Percentiles rank a stretch among this genome's conserved stretches.
Conservation (phyloP, 2,113 vertebrate genomes). For the Eleginops maclovinus region DNA sequence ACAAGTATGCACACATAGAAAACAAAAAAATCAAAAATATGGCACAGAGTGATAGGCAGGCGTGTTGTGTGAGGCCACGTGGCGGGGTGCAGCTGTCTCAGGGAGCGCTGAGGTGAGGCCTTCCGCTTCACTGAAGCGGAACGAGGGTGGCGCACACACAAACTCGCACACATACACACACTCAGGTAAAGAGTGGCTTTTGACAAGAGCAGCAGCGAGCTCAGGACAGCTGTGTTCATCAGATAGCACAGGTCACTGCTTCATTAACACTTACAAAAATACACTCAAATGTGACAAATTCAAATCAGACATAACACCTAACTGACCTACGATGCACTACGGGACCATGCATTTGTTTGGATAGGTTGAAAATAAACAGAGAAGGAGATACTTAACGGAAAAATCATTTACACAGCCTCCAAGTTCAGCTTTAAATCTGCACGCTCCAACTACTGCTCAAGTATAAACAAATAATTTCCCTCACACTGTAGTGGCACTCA, state of each 20-base stretch:
- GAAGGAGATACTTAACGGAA: neutral
- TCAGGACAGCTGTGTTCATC: constrained; percentile 83
- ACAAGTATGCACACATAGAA: constrained; percentile 65
- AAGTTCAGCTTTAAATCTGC: constrained; percentile 17
- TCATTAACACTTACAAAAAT: constrained; percentile 82
- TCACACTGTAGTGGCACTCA: constrained; percentile 23
- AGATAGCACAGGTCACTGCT: constrained; percentile 84
- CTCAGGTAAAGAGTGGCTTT: constrained; percentile 77
- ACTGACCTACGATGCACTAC: neutral
- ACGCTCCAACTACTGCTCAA: constrained; percentile 42
- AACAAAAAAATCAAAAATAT: constrained; percentile 62
- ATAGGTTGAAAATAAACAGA: neutral
- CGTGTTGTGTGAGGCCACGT: constrained; percentile 80
- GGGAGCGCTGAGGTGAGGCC: constrained; percentile 85
- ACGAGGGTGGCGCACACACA: constrained; percentile 70
- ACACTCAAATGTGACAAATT: constrained; percentile 69
- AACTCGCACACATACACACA: constrained; percentile 38
- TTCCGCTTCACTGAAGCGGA: constrained; percentile 84
- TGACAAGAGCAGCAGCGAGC: constrained; percentile 73
- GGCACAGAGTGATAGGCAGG: constrained; percentile 76
- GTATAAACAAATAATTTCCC: constrained; percentile 71
- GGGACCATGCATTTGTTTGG: neutral
- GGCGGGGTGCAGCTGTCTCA: constrained; percentile 86
- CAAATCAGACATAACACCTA: constrained; percentile 49
- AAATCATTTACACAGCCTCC: neutral